These are phyloP conservation scores for pig (Sus scrofa) DNA, from an alignment of 2,113 vertebrate genomes.

Conservation along the genomic window DNA sequence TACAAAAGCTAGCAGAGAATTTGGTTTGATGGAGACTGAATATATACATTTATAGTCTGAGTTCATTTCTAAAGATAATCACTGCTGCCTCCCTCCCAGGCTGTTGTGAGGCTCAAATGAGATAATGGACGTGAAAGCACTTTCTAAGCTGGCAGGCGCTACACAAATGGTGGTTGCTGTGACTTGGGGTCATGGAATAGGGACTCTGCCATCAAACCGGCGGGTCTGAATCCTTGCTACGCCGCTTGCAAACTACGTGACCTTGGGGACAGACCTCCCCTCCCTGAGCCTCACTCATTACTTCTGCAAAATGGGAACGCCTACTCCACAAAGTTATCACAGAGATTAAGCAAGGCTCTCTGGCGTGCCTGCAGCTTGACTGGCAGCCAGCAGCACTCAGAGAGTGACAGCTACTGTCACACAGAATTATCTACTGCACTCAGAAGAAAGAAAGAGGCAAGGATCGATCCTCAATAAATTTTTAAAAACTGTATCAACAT, in stretches of 20 bases:
- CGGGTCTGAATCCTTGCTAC: neutral
- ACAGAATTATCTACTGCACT: neutral
- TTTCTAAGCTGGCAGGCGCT: neutral
- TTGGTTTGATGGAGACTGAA: slow-evolving; percentile 52
- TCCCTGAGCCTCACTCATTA: neutral
- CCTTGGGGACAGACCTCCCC: neutral
- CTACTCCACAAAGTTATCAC: neutral
- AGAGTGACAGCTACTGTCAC: neutral
- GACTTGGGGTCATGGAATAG: accelerated
- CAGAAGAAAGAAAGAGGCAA: slow-evolving; percentile 45
- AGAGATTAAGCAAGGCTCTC: neutral
- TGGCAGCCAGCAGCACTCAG: neutral
- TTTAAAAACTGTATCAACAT: slow-evolving; percentile 39
- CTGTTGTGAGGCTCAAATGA: slow-evolving; percentile 40
- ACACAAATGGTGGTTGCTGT: neutral
- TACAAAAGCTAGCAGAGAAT: slow-evolving; percentile 68
- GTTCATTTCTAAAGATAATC: slow-evolving; percentile 71
- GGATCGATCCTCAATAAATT: neutral
- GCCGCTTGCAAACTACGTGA: neutral
- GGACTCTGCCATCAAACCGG: neutral
- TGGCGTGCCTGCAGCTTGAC: accelerated
- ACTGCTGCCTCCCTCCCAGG: slow-evolving; percentile 43
- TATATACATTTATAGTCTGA: slow-evolving; percentile 52
- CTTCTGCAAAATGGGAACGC: neutral
- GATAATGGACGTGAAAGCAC: neutral